Evolutionary conservation across 2,113 vertebrate species (phyloP).

Genomic region (Limanda limanda): DNA sequence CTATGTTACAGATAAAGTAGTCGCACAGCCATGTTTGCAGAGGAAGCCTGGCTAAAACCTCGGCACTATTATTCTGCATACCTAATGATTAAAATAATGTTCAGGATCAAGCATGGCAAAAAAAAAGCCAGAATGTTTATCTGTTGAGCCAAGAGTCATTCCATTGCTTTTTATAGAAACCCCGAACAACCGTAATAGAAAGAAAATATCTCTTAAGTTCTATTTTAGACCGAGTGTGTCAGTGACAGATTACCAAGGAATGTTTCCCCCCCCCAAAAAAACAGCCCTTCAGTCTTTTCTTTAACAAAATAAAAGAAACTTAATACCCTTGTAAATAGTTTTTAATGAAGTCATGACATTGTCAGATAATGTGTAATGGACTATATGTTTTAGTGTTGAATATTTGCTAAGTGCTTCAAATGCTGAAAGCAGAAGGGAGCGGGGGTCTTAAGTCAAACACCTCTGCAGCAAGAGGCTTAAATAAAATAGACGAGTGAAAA

Average conservation of each 20-base stretch:
- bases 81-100: conserved; percentile 43
- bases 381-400: conserved; percentile 43
- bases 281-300: conserved; percentile 55
- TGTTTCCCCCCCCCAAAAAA: conserved; percentile 53
- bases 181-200: conserved; percentile 57
- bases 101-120: conserved; percentile 28
- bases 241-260: conserved; percentile 76
- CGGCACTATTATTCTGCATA: conserved; percentile 1
- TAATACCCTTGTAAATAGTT: conserved; percentile 61
- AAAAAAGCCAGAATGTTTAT: conserved; percentile 52
- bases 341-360: conserved; percentile 58
- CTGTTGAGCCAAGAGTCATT: conserved; percentile 57
- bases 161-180: conserved; percentile 70
- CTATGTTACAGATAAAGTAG: background rate
- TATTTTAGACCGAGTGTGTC: conserved; percentile 76
- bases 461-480: conserved; percentile 39
- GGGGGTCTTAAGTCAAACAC: conserved; percentile 30
- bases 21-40: background rate
- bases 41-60: conserved; percentile 3
- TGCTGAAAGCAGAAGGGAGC: background rate
- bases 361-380: conserved; percentile 48
- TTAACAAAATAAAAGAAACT: conserved; percentile 58
- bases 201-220: conserved; percentile 72
- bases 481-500: conserved; percentile 24
- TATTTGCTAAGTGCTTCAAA: conserved; percentile 27